Evolutionary conservation across 2,113 vertebrate species (phyloP).

Genomic region (Noctilio leporinus): DNA sequence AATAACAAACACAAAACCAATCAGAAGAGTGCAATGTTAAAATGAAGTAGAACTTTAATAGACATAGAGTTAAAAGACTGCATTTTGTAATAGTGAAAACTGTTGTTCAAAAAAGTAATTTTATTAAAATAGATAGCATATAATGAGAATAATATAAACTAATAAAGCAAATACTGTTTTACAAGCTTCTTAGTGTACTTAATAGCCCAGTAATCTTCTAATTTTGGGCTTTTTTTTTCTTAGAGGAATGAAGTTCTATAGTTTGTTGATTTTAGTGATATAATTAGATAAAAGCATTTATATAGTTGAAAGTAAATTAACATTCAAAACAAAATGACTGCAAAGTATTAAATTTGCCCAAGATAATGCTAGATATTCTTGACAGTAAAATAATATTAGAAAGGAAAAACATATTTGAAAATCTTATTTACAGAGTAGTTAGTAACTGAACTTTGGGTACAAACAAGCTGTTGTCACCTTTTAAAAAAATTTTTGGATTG

Average conservation of each 20-base stretch:
- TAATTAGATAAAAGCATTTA: neutral
- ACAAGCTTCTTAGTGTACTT: neutral
- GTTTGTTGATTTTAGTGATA: conserved; percentile 8
- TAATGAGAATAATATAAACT: neutral
- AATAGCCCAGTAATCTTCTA: neutral
- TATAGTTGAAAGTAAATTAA: neutral
- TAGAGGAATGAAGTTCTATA: conserved; percentile 13
- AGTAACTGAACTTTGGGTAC: neutral
- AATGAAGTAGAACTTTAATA: neutral
- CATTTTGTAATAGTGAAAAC: neutral
- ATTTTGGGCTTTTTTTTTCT: neutral
- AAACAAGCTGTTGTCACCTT: neutral
- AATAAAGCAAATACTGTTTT: neutral
- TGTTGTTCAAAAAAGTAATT: neutral
- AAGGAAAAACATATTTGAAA: neutral
- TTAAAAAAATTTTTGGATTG: neutral
- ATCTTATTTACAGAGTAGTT: neutral
- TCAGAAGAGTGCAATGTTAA: neutral
- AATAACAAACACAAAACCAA: neutral
- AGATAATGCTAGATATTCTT: neutral
- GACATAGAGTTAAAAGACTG: neutral
- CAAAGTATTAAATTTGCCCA: neutral
- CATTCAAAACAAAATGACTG: neutral
- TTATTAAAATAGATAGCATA: neutral
- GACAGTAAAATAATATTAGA: neutral